Evolutionary conservation across 37 sponge, comb jelly and placozoan genomes (phyloP).

Genomic region (Aplysina aerophoba): DNA sequence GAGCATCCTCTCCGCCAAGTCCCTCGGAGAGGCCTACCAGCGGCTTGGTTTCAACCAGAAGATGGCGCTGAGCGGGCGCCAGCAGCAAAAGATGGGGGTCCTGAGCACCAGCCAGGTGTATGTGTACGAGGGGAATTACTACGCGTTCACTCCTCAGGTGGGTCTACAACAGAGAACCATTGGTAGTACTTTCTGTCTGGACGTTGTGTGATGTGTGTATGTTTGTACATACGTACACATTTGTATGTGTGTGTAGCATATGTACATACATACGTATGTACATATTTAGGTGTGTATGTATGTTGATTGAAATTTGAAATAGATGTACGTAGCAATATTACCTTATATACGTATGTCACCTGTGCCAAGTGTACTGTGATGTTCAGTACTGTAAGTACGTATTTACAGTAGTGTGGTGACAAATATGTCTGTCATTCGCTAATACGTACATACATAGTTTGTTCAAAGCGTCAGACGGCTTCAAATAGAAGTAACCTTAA

Average conservation of each 20-base stretch:
- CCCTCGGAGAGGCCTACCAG: slow-evolving; percentile 65
- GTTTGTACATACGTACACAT: neutral
- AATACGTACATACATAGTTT: too few relatives aligned
- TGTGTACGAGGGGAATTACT: slow-evolving; percentile 30
- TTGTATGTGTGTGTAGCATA: neutral
- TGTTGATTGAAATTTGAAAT: too few relatives aligned
- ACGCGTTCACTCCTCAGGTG: slow-evolving; percentile 72
- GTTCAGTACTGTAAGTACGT: too few relatives aligned
- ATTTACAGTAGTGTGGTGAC: too few relatives aligned
- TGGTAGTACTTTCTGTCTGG: neutral
- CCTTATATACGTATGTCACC: too few relatives aligned
- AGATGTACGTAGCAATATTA: too few relatives aligned
- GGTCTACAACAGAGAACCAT: neutral
- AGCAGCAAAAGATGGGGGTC: slow-evolving; percentile 57
- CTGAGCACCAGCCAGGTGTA: slow-evolving; percentile 82
- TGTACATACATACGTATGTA: neutral
- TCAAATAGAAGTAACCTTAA: too few relatives aligned
- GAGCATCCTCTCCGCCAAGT: slow-evolving; percentile 67
- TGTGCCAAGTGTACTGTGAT: too few relatives aligned
- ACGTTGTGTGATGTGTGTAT: neutral
- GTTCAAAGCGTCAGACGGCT: too few relatives aligned
- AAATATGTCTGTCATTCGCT: too few relatives aligned
- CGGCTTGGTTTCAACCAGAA: slow-evolving; percentile 54
- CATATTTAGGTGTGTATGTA: too few relatives aligned
- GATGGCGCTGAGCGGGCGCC: slow-evolving; percentile 71